A percentile compares a stretch with the other conserved stretches of the same genome.
Conservation (phyloP, 2,797 vertebrate genomes). For the Falco naumanni region DNA sequence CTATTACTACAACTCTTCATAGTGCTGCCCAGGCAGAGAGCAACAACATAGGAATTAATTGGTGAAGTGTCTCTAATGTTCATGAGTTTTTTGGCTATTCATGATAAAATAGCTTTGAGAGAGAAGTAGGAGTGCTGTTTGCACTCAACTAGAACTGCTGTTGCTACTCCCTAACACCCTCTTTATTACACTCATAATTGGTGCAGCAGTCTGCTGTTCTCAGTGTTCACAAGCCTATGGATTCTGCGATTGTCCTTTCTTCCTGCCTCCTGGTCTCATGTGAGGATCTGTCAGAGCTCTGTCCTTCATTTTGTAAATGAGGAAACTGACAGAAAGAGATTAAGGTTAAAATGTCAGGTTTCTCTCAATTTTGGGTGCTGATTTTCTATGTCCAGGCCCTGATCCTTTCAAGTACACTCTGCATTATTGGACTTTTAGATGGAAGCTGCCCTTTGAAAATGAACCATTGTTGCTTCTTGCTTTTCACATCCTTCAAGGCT, state of each 20-base stretch:
- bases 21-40: neutral
- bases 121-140: neutral
- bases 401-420: conserved; percentile 55
- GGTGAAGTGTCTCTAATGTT: neutral
- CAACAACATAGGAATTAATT: neutral
- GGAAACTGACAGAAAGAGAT: conserved; percentile 17
- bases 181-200: neutral
- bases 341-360: conserved; percentile 62
- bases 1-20: neutral
- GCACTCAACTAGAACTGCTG: neutral
- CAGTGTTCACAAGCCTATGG: neutral
- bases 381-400: conserved; percentile 18
- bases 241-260: conserved; percentile 21
- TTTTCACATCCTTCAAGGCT: conserved; percentile 30
- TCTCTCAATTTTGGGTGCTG: conserved; percentile 49
- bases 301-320: neutral
- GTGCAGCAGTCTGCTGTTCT: neutral
- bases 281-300: conserved; percentile 18
- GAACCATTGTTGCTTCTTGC: conserved; percentile 48
- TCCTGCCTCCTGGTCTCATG: neutral
- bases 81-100: neutral
- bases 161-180: neutral
- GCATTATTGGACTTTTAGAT: conserved; percentile 43
- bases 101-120: neutral
- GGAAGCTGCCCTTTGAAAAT: conserved; percentile 44